A percentile compares a stretch with the other conserved stretches of the same genome.
These are phyloP conservation scores for Monodelphis domestica DNA, from an alignment of 2,797 vertebrate genomes.

Conservation along the genomic window DNA sequence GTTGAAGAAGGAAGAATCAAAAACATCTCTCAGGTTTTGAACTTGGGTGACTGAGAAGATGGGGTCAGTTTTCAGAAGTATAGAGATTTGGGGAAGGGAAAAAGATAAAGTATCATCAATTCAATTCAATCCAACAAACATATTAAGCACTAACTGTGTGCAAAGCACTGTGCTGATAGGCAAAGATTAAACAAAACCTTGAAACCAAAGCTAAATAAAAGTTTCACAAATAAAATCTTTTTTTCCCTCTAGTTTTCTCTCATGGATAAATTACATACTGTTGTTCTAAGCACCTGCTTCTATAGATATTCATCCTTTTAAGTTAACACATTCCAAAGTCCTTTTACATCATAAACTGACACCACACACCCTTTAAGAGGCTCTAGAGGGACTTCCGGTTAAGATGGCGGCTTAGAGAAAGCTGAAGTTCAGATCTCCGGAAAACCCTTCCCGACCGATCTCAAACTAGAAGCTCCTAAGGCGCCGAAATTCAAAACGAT, in stretches of 20 bases:
- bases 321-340: slow-evolving; percentile 1
- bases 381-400: no score
- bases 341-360: neutral
- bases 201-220: neutral
- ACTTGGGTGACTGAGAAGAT: neutral
- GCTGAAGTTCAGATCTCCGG: no score
- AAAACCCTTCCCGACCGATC: no score
- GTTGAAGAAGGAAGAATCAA: neutral
- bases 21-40: neutral
- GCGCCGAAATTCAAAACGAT: no score
- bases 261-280: neutral
- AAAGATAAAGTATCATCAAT: neutral
- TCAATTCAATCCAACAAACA: neutral
- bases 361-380: neutral
- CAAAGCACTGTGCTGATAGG: neutral
- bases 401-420: no score
- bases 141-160: neutral
- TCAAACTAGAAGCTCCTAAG: no score
- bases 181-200: neutral
- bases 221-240: neutral
- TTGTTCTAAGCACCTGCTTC: slow-evolving; percentile 8
- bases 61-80: neutral
- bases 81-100: neutral
- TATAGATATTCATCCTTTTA: neutral
- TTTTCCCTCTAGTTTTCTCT: neutral